Conservation (phyloP, 2,113 vertebrate genomes). For the Ammospiza caudacuta region DNA sequence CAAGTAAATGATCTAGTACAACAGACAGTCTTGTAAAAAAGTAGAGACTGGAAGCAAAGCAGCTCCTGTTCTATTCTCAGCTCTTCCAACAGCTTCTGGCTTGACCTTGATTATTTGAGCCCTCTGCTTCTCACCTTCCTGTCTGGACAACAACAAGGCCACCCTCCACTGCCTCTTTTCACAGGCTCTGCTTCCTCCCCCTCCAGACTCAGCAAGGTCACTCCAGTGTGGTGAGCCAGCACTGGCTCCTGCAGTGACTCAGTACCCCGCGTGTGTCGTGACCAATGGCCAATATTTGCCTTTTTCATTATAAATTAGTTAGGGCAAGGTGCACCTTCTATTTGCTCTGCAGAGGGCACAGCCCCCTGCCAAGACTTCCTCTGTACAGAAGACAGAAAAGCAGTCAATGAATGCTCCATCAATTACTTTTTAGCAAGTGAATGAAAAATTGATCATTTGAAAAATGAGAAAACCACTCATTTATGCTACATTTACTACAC, state of each 20-base stretch:
- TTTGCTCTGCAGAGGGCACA: background rate
- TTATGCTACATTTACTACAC: accelerated
- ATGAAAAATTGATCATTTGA: conserved; percentile 10
- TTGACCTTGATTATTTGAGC: conserved; percentile 21
- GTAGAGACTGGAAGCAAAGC: background rate
- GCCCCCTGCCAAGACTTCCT: background rate
- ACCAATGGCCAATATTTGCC: background rate
- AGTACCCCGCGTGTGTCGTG: background rate
- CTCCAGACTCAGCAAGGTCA: background rate
- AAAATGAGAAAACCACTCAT: background rate
- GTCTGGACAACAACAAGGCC: background rate
- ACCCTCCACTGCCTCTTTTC: background rate
- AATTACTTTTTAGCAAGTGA: background rate
- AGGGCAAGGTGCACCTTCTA: background rate
- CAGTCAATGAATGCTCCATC: background rate
- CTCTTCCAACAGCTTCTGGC: background rate
- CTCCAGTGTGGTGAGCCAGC: background rate
- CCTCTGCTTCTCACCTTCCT: background rate
- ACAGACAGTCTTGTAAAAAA: background rate
- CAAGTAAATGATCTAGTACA: background rate
- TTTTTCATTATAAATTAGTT: background rate
- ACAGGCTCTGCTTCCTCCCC: background rate
- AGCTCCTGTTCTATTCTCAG: conserved; percentile 33
- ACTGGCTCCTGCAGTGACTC: background rate
- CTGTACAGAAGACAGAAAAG: background rate